Conservation (phyloP, 2,888 invertebrate species). For the Noctua fimbriata region DNA sequence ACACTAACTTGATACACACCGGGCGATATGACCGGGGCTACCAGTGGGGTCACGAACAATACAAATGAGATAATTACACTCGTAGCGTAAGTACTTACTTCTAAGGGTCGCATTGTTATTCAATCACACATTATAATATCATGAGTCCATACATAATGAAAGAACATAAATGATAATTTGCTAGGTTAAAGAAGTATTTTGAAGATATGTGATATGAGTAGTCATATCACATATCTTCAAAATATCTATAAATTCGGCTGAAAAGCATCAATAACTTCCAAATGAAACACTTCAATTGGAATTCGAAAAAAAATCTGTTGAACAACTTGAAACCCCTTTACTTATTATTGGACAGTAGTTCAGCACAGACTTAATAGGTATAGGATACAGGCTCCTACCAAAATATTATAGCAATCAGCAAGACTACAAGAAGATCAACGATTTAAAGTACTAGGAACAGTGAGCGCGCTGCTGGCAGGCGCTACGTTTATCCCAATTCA, state of each 20-base stretch:
- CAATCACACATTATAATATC: neutral
- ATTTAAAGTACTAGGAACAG: neutral
- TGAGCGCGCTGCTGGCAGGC: neutral
- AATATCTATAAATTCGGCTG: too few species aligned
- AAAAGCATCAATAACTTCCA: too few species aligned
- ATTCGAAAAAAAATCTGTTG: too few species aligned
- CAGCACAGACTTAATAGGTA: neutral
- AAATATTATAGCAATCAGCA: slow-evolving; percentile 2
- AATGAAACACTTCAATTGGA: too few species aligned
- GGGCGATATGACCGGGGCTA: neutral
- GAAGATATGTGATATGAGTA: too few species aligned
- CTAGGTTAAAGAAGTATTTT: too few species aligned
- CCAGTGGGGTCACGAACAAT: neutral
- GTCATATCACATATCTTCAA: too few species aligned
- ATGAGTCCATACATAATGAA: neutral
- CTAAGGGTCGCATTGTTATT: neutral
- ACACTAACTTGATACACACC: neutral
- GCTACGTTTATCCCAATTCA: neutral
- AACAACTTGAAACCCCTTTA: too few species aligned
- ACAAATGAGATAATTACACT: neutral
- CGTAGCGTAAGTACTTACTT: neutral
- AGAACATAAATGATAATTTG: too few species aligned
- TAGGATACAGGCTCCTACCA: neutral
- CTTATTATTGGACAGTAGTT: neutral
- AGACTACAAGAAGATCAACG: neutral